These are phyloP conservation scores for Drosophila paranaensis DNA, from an alignment of 2,888 invertebrate genomes.

Conservation along the genomic window DNA sequence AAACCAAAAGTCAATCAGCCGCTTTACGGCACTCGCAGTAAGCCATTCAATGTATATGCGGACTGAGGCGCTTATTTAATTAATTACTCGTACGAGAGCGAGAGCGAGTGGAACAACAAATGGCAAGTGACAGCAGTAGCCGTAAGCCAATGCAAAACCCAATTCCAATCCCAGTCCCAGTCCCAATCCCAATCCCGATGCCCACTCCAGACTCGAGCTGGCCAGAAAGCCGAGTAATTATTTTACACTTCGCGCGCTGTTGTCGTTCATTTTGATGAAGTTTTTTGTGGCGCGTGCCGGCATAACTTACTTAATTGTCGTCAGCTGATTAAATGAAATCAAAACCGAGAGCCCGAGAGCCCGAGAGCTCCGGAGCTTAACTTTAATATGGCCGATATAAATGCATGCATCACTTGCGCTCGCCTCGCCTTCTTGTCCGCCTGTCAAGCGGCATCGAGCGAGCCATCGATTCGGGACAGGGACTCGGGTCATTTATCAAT, in stretches of 20 bases:
- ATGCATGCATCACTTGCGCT: constrained; percentile 45
- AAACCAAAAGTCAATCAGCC: constrained; percentile 75
- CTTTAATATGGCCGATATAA: constrained; percentile 48
- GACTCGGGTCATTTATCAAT: constrained; percentile 72
- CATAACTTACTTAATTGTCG: constrained; percentile 71
- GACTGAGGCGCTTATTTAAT: constrained; percentile 78
- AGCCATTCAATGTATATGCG: constrained; percentile 70
- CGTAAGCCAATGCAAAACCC: background rate
- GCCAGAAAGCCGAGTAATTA: constrained; percentile 71
- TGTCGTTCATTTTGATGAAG: constrained; percentile 65
- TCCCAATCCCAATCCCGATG: background rate
- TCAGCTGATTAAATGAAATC: constrained; percentile 69
- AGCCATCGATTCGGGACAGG: constrained; percentile 63
- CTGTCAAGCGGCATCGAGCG: constrained; percentile 52
- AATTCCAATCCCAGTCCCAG: background rate
- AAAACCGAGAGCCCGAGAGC: constrained; percentile 42
- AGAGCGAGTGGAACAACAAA: background rate
- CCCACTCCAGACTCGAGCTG: background rate
- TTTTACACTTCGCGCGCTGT: constrained; percentile 66
- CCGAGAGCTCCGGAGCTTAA: constrained; percentile 19
- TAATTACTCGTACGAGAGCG: constrained; percentile 63
- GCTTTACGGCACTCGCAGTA: constrained; percentile 12
- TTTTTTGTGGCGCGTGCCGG: constrained; percentile 49
- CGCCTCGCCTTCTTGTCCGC: constrained; percentile 14
- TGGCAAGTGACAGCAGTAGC: constrained; percentile 56